phyloP scores from a whole-genome alignment of 2,797 vertebrate species.

The Macropus fuliginosus region DNA sequence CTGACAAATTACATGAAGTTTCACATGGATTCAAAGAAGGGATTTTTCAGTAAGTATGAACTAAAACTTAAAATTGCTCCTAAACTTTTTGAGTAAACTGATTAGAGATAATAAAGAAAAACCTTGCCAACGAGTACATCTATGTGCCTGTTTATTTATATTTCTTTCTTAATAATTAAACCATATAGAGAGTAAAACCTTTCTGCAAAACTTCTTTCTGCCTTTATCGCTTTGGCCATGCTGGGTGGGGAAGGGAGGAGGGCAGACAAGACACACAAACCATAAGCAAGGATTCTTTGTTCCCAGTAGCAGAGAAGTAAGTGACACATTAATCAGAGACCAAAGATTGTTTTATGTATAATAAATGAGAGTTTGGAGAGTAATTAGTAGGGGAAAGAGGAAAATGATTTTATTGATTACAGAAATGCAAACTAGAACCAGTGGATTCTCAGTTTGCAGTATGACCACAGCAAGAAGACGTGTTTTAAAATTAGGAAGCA shows the following conservation, averaged over 20 bases:
- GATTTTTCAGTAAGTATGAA: background rate
- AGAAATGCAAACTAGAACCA: background rate
- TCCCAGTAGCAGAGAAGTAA: background rate
- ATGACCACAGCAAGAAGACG: background rate
- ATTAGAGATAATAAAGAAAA: background rate
- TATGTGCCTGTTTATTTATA: background rate
- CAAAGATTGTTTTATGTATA: background rate
- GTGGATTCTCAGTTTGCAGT: background rate
- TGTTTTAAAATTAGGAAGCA: background rate
- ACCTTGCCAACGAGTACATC: background rate
- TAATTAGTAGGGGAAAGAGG: background rate
- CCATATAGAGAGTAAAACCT: background rate
- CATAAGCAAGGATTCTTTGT: background rate
- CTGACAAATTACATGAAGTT: background rate
- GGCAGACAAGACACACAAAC: background rate
- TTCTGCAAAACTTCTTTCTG: background rate
- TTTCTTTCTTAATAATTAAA: background rate
- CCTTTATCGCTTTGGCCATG: background rate
- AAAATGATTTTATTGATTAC: background rate
- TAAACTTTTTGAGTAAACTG: background rate
- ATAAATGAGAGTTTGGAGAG: background rate
- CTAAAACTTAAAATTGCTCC: background rate
- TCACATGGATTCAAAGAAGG: background rate
- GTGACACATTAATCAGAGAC: background rate
- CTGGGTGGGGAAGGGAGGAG: background rate